phyloP scores from a whole-genome alignment of 2,113 vertebrate genomes.

The Aldabrachelys gigantea region DNA sequence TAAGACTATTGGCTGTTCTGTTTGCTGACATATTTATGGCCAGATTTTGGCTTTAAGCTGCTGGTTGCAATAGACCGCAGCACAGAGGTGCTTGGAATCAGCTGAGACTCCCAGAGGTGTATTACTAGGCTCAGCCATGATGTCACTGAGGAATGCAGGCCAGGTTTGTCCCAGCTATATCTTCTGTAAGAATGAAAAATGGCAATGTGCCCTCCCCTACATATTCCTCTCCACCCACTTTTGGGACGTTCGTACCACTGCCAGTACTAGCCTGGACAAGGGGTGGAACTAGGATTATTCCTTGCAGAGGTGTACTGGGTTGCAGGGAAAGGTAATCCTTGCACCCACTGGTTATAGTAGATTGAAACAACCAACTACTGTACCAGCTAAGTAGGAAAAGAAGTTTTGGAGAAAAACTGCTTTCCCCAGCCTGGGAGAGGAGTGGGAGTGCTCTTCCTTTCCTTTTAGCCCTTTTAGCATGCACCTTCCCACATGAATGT shows the following conservation, averaged over 20 bases:
- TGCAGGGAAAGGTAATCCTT: background rate
- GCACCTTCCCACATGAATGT: background rate
- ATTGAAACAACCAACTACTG: background rate
- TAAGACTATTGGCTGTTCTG: background rate
- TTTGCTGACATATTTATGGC: background rate
- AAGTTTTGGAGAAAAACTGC: background rate
- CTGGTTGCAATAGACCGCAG: background rate
- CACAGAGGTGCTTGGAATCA: background rate
- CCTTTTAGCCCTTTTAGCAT: background rate
- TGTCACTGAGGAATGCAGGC: background rate
- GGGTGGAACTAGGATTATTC: background rate
- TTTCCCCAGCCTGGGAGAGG: background rate
- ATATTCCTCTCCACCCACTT: background rate
- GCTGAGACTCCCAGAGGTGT: background rate
- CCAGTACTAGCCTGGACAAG: background rate
- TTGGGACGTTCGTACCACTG: background rate
- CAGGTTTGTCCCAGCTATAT: background rate
- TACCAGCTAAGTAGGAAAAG: background rate
- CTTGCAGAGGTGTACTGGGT: background rate
- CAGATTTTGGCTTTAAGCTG: background rate
- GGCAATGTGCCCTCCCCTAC: background rate
- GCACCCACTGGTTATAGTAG: background rate
- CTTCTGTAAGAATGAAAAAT: slow-evolving; percentile 6
- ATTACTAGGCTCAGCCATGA: background rate
- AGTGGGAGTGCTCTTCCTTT: background rate